Evolutionary conservation across 2,888 invertebrate species (phyloP), one percentile per base, ranked within the genome.

Genomic region (Rhorus exstirpatorius): DNA sequence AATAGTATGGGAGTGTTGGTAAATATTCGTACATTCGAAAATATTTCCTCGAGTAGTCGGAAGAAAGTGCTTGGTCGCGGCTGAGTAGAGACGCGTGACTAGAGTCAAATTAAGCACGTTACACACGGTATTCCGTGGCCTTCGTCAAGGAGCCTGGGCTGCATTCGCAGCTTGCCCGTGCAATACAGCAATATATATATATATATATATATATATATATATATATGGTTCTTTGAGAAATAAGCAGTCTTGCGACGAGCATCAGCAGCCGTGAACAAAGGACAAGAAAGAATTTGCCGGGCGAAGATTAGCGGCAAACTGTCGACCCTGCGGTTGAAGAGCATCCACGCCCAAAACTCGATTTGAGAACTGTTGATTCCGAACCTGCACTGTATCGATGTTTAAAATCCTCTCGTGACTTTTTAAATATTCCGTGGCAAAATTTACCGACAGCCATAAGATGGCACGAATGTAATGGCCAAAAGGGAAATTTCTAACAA

Each of bases 91-190:
- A 89, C 89, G 87, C 90, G 90, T 90, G 90, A 90, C 90, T 87
- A 86, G 84, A 86, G 83, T 85, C 87, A 86, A 90, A 90, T 89
- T 90, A 88, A 87, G 86, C 90, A 86, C 88, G 89, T 90, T 90
- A 90, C 89, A 88, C 89, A 88, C 85, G 75, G 85, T 83, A 80
- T 84, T 87, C 86, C 90, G 88, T 88, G 89, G 89, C 75, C n/a
- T n/a, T n/a, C 88, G 89, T 87, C 86, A 87, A 86, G 85, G 84
- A 82, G 85, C 84, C 77, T 68, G 51, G 84, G 80, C n/a, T 75
- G 83, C 85, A 84, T 85, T 31, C 53, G 14, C n/a, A 24, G 19
- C 41, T 1, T 19, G 14, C n/a, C 17, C 35, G 14, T 58, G 31
- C 6, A 58, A 17, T 14, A 4, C 14, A 31, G 31, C 12, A 31